A percentile compares a stretch with the other conserved stretches of the same genome.
Conservation (phyloP, 2,113 vertebrate species). For the Heloderma charlesbogerti region DNA sequence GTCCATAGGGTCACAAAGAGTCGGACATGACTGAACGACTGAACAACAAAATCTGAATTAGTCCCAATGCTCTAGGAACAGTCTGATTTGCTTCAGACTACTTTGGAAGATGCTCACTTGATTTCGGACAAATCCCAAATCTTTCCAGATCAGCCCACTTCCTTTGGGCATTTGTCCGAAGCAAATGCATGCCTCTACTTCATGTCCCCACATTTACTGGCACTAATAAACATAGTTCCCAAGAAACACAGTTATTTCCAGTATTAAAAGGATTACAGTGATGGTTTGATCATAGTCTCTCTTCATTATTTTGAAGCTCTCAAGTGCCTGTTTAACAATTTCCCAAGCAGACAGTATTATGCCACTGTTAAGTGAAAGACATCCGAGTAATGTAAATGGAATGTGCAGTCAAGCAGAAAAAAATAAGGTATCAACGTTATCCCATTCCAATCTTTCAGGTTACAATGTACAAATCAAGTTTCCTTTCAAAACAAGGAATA, state of each 20-base stretch:
- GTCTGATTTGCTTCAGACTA: background rate
- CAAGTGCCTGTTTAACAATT: background rate
- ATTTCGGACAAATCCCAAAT: background rate
- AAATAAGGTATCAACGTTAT: background rate
- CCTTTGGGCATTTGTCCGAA: background rate
- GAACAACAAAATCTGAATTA: background rate
- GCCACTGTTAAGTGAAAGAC: slow-evolving; percentile 2
- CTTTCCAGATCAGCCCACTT: background rate
- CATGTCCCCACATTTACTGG: background rate
- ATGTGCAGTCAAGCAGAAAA: background rate
- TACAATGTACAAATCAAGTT: background rate
- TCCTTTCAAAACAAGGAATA: background rate
- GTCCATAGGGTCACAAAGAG: too few relatives aligned
- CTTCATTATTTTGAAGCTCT: background rate
- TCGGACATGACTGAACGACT: too few relatives aligned
- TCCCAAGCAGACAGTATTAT: background rate
- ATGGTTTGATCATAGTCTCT: background rate
- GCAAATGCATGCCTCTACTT: too few relatives aligned
- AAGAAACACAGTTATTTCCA: background rate
- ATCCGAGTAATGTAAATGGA: slow-evolving; percentile 8
- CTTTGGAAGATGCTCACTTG: background rate
- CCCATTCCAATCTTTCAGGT: background rate
- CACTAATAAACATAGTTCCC: background rate
- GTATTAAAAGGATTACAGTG: background rate
- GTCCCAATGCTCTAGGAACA: background rate